phyloP scores from a whole-genome alignment of 2,113 vertebrate species.

The Ramphastos sulfuratus region DNA sequence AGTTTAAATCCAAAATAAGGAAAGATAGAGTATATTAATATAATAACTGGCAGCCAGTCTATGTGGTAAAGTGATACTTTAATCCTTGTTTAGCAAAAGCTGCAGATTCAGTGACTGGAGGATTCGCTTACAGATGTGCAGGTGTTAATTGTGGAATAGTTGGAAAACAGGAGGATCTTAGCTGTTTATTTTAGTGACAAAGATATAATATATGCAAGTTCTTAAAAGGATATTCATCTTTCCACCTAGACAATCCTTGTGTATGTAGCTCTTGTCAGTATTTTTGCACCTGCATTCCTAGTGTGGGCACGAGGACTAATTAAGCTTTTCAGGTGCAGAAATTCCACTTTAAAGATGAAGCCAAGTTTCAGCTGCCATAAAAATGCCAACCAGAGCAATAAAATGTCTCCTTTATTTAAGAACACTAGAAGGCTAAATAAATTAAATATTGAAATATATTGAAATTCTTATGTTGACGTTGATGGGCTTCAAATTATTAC shows the following conservation, averaged over 20 bases:
- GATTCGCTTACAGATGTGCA: rapidly evolving
- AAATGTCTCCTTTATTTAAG: conserved; percentile 30
- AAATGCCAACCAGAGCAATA: conserved; percentile 7
- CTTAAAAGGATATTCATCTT: neutral
- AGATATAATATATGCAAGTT: neutral
- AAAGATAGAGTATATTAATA: neutral
- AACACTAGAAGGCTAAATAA: conserved; percentile 36
- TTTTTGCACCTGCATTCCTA: neutral
- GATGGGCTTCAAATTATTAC: neutral
- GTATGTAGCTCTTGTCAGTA: neutral
- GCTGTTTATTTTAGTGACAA: neutral
- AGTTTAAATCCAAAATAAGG: neutral
- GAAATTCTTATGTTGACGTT: neutral
- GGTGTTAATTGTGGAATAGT: neutral
- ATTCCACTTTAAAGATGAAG: neutral
- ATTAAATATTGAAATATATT: conserved; percentile 26
- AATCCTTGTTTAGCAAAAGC: neutral
- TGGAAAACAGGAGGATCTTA: neutral
- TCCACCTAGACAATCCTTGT: neutral
- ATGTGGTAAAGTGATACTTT: neutral
- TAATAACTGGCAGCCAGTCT: neutral
- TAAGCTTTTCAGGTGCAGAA: neutral
- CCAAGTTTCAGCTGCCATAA: conserved; percentile 23
- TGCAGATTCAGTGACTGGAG: neutral
- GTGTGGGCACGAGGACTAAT: neutral